Conservation (phyloP, 2,797 vertebrate species). For the Ctenochaetus hawaiiensis region DNA sequence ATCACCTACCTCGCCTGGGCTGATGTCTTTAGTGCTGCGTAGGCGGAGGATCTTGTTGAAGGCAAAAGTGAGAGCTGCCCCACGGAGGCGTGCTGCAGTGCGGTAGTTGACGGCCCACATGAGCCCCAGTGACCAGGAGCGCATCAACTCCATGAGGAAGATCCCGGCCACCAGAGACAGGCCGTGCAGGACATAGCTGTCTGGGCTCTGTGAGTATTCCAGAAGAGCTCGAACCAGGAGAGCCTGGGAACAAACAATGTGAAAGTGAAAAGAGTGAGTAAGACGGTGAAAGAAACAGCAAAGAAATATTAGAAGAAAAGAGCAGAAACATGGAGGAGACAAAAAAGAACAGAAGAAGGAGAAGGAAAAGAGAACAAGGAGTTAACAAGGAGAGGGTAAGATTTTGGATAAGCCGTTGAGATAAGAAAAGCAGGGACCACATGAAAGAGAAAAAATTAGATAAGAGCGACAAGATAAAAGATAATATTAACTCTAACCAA, state of each 20-base stretch:
- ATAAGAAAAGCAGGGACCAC: constrained; percentile 8
- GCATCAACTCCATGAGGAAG: constrained; percentile 85
- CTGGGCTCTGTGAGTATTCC: constrained; percentile 85
- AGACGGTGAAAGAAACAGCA: not conserved
- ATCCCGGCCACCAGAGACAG: constrained; percentile 85
- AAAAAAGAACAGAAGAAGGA: constrained; percentile 1
- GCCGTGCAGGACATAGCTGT: constrained; percentile 77
- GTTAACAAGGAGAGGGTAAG: not conserved
- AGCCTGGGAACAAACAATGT: constrained; percentile 73
- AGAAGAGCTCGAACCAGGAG: constrained; percentile 86
- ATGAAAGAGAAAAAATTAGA: not conserved
- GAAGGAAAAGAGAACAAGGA: not conserved
- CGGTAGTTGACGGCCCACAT: constrained; percentile 90
- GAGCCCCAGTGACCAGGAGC: constrained; percentile 88
- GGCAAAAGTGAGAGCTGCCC: constrained; percentile 86
- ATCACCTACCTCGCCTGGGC: constrained; percentile 85
- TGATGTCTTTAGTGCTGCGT: constrained; percentile 87
- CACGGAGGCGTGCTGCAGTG: constrained; percentile 87
- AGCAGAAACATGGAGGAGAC: constrained; percentile 6
- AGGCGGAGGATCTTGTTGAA: constrained; percentile 88
- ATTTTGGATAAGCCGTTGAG: constrained; percentile 38
- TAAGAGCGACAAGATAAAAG: constrained; percentile 15
- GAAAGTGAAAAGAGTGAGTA: constrained; percentile 8
- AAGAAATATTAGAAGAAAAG: not conserved
- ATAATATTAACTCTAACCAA: constrained; percentile 12